These are phyloP conservation scores for Drosophila fulvimacula DNA, from an alignment of 2,888 invertebrate species.

Conservation along the genomic window DNA sequence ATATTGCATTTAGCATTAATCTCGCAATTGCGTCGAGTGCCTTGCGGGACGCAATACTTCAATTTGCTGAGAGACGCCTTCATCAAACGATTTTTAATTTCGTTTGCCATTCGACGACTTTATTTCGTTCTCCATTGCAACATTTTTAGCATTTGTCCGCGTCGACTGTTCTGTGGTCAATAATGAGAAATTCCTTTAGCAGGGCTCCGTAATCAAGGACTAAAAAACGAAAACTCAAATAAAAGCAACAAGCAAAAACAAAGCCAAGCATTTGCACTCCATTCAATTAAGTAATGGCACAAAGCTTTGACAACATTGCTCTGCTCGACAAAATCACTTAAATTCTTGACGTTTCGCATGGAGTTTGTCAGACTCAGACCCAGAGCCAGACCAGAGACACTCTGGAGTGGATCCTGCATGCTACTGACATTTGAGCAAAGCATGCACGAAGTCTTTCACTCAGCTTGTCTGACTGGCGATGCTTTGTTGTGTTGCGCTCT, in stretches of 20 bases:
- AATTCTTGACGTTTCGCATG: conserved; percentile 62
- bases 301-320: conserved; percentile 50
- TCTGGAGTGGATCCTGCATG: no score
- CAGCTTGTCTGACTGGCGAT: conserved; percentile 21
- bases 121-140: conserved; percentile 39
- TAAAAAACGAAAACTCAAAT: conserved; percentile 5
- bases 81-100: conserved; percentile 77
- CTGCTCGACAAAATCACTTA: conserved; percentile 61
- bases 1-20: conserved; percentile 67
- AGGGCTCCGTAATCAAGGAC: conserved; percentile 63
- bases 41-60: conserved; percentile 21
- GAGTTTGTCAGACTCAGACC: background rate
- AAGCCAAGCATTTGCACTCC: conserved; percentile 69
- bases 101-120: conserved; percentile 41
- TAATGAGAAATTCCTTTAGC: conserved; percentile 75
- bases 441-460: conserved; percentile 42
- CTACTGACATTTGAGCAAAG: conserved; percentile 45
- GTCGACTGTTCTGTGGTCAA: conserved; percentile 73
- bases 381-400: no score
- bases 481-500: conserved; percentile 51
- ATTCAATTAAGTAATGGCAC: conserved; percentile 74
- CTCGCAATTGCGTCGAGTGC: conserved; percentile 52
- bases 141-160: conserved; percentile 61
- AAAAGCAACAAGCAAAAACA: conserved; percentile 34
- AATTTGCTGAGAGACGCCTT: conserved; percentile 49